These are phyloP conservation scores for Tanypteryx hageni DNA, from an alignment of 2,888 invertebrate genomes.

Conservation along the genomic window DNA sequence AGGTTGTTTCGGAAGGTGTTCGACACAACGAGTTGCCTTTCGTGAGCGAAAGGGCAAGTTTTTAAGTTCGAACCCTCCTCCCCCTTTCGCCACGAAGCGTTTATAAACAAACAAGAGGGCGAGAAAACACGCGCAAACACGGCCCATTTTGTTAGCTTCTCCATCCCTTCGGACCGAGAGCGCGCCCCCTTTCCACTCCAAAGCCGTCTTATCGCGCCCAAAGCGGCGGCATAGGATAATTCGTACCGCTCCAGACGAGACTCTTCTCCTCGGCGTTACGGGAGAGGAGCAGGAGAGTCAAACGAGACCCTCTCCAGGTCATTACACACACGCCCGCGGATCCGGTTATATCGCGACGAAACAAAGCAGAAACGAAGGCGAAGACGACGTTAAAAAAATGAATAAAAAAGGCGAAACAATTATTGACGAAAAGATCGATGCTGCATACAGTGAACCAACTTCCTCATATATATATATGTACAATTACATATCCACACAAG, in stretches of 20 bases:
- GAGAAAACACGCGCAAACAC: too few species aligned
- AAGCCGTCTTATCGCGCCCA: neutral
- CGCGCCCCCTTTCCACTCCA: neutral
- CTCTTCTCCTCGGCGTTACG: neutral
- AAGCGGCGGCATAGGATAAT: neutral
- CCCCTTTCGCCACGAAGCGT: too few species aligned
- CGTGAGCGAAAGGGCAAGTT: too few species aligned
- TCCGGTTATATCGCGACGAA: neutral
- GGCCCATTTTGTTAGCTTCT: too few species aligned
- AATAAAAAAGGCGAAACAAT: neutral
- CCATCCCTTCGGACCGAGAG: neutral
- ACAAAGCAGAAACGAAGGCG: neutral
- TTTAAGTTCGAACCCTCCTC: too few species aligned
- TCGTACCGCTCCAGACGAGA: neutral
- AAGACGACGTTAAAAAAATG: neutral
- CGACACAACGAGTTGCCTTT: too few species aligned
- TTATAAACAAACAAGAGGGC: too few species aligned
- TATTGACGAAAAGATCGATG: neutral
- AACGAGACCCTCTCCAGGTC: neutral
- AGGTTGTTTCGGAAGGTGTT: too few species aligned
- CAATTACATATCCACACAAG: too few species aligned
- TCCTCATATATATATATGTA: too few species aligned
- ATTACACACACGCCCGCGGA: neutral
- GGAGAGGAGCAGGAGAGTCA: neutral
- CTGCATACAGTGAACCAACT: too few species aligned